phyloP scores from a whole-genome alignment of 1,140 invertebrate species.

The Hylyphantes graminicola region DNA sequence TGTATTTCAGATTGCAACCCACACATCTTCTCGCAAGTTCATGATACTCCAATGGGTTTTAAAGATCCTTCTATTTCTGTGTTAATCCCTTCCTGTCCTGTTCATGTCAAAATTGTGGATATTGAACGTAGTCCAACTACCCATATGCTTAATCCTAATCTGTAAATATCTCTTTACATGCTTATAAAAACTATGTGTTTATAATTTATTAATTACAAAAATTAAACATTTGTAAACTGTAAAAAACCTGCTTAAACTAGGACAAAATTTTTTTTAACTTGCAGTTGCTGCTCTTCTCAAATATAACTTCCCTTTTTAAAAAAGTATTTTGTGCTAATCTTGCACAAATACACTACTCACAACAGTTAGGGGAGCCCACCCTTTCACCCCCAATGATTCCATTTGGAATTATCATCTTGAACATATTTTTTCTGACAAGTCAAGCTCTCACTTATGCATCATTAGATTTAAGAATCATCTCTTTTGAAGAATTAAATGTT shows the following conservation, averaged over 20 bases:
- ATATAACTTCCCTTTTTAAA: too few species aligned
- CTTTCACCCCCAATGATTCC: too few species aligned
- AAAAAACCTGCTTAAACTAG: not conserved
- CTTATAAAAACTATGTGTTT: not conserved
- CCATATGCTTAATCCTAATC: slow-evolving; percentile 85
- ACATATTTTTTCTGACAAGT: too few species aligned
- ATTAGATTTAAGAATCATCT: too few species aligned
- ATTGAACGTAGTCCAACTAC: slow-evolving; percentile 81
- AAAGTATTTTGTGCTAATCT: too few species aligned
- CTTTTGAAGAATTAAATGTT: too few species aligned
- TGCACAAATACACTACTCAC: too few species aligned
- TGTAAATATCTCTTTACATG: slow-evolving; percentile 67
- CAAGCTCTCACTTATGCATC: too few species aligned
- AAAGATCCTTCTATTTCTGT: slow-evolving; percentile 78
- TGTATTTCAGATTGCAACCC: slow-evolving; percentile 62
- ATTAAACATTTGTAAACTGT: not conserved
- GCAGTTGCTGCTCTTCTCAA: too few species aligned
- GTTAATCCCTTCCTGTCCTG: slow-evolving; percentile 80
- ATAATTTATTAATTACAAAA: too few species aligned
- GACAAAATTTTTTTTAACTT: slow-evolving; percentile 2
- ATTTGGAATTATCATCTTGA: too few species aligned
- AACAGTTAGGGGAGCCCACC: too few species aligned
- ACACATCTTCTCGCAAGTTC: slow-evolving; percentile 76
- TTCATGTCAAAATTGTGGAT: slow-evolving; percentile 78
- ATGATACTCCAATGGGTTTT: slow-evolving; percentile 77